Evolutionary conservation across 2,113 vertebrate genomes (phyloP), one percentile per base, ranked within the genome.

Genomic region (Salvelinus alpinus): DNA sequence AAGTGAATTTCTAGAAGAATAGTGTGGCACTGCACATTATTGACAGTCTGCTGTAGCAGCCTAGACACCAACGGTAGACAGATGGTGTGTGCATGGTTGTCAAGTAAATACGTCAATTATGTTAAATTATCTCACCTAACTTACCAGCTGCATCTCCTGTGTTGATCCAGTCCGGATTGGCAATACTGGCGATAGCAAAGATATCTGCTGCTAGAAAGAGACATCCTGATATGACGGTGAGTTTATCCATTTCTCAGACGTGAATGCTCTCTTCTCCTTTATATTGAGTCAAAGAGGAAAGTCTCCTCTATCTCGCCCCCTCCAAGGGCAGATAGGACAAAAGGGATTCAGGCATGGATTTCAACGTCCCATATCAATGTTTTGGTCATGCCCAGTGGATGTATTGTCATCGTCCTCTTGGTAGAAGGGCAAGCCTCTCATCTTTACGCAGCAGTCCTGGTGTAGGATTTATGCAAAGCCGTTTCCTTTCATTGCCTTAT

Each of bases 141-240:
- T 91, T 92, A 97, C 96, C 95, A 75, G 95, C 94, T 59, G 95
- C 94, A 77, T 96, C 95, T 79, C 96, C 96, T 22, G 96, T 96
- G 94, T 96, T 97, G 94, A 98, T 97, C 96, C 96, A 98, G 93
- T 98, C 96, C 73, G 96, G 96, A 90, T 96, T 97, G 84, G 92
- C 95, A 89, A 98, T 93, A 91, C 96, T 98, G 91, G 96, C 96
- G 91, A 98, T 97, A 87, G 96, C 96, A 88, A 98, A 98, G 90
- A 98, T 96, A 92, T 98, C 96, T 38, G 96, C 96, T 71, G 96
- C 95, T 88, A 98, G 94, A 89, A 98, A 98, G 84, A 98, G 95
- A 86, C 96, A 98, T 94, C 95, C 96, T 94, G 96, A 97, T 84
- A 98, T 97, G 88, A 97, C 95, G 89, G 96, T 97, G 91, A 97